These are phyloP conservation scores for Anastrepha obliqua DNA, from an alignment of 1,140 invertebrate genomes.

Conservation along the genomic window DNA sequence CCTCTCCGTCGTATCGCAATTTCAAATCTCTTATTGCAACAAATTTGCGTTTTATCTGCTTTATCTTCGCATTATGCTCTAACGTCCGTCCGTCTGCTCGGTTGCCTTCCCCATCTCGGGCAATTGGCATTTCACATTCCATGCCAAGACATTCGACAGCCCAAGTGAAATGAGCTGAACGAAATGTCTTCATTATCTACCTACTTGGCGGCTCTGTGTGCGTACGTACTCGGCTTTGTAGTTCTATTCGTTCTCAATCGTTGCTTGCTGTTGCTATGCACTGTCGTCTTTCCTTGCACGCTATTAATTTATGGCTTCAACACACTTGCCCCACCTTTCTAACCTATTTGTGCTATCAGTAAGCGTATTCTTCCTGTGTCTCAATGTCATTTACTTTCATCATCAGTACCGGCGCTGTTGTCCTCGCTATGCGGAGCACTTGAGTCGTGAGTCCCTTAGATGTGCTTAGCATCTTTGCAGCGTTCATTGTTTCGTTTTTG, in stretches of 20 bases:
- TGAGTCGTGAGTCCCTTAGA: neutral
- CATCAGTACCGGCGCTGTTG: neutral
- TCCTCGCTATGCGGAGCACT: neutral
- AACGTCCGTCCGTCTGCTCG: neutral
- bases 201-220: neutral
- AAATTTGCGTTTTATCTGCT: conserved; percentile 54
- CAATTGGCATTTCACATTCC: neutral
- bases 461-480: conserved; percentile 2
- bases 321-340: neutral
- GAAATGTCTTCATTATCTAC: conserved; percentile 28
- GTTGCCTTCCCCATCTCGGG: neutral
- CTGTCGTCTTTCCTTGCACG: neutral
- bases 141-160: conserved; percentile 26
- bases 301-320: neutral
- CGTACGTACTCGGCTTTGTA: neutral
- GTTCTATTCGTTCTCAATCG: neutral
- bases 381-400: conserved; percentile 2
- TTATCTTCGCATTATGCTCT: conserved; percentile 34
- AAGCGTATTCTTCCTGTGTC: neutral
- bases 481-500: neutral
- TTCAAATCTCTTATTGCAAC: conserved; percentile 55
- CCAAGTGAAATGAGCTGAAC: conserved; percentile 2
- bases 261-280: neutral
- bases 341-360: neutral
- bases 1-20: conserved; percentile 42